Evolutionary conservation across 2,797 vertebrate species (phyloP), one percentile per base, ranked within the genome.

Genomic region (Cossypha dichroa): DNA sequence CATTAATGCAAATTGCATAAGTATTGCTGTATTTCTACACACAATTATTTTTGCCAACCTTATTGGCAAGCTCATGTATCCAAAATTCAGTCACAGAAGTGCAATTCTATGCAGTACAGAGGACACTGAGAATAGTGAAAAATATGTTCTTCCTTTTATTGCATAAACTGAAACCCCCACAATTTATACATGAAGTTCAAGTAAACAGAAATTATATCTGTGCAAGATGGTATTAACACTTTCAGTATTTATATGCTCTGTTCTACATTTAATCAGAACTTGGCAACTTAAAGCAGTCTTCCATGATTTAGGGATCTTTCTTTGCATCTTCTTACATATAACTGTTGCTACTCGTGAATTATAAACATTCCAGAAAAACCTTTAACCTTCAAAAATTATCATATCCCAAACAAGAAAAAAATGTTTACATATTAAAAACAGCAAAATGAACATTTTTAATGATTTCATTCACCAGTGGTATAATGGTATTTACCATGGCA

Each of bases 141-240:
- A 77, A 34, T 14, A 43, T 1, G 1, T 49, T 33, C 4, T 36
- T 41, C 31, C 16, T 83, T 83, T 34, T 22, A 49, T 13, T 48
- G 12, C 12, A 22, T 38, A 73, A 82, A 68, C 8, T 5, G 3
- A 70, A 33, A 0, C 1, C 7, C 4, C 6, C 33, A 26, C 3
- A 79, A 72, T 29, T 52, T 46, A 45, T 11, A 52, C 5, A 25
- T 5, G 4, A 83, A 49, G 7, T 56, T 90, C 28, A 72, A 66
- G 40, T 45, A 72, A 72, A 58, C 31, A 76, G 7, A 48, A 55
- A 73, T 38, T 6, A 1, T 25, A 69, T 36, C n/a, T 58, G 7
- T 54, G 25, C 46, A 85, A 43, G 11, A 11, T 26, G 4, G 31
- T 88, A 77, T 74, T 48, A 55, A 19, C 3, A 29, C 8, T 69